These are phyloP conservation scores for Andrena haemorrhoa DNA, from an alignment of 2,888 invertebrate genomes.

Conservation along the genomic window DNA sequence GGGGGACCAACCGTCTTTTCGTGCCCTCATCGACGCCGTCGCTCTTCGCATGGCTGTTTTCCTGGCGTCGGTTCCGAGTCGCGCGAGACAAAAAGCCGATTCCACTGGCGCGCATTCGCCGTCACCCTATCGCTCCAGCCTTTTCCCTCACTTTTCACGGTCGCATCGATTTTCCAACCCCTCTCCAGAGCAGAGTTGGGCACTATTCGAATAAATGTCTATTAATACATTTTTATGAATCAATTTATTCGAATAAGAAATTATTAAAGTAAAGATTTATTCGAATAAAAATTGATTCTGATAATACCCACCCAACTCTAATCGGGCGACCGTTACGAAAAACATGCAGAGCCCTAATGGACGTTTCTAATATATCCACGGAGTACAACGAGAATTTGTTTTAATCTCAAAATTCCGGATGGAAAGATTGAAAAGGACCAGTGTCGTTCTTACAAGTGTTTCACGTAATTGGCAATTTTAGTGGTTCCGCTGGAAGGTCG, in stretches of 20 bases:
- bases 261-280: too few species aligned
- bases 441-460: not conserved
- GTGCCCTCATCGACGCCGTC: constrained; percentile 18
- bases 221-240: too few species aligned
- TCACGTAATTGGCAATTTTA: constrained; percentile 11
- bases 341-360: not conserved
- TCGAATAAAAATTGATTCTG: too few species aligned
- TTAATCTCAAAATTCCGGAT: too few species aligned
- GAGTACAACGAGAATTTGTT: too few species aligned
- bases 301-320: too few species aligned
- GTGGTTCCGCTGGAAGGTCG: constrained; percentile 4
- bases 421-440: too few species aligned
- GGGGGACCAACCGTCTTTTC: constrained; percentile 44
- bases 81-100: constrained; percentile 36
- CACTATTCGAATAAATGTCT: not conserved
- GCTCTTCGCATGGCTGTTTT: constrained; percentile 8
- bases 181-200: not conserved
- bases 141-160: constrained; percentile 17
- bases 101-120: constrained; percentile 12
- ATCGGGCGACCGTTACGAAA: not conserved
- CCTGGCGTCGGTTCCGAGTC: not conserved
- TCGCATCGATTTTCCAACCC: constrained; percentile 33
- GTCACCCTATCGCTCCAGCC: not conserved
- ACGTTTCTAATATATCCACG: not conserved
- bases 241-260: too few species aligned